Conservation (phyloP, 2,888 invertebrate genomes). For the Plutella xylostella region DNA sequence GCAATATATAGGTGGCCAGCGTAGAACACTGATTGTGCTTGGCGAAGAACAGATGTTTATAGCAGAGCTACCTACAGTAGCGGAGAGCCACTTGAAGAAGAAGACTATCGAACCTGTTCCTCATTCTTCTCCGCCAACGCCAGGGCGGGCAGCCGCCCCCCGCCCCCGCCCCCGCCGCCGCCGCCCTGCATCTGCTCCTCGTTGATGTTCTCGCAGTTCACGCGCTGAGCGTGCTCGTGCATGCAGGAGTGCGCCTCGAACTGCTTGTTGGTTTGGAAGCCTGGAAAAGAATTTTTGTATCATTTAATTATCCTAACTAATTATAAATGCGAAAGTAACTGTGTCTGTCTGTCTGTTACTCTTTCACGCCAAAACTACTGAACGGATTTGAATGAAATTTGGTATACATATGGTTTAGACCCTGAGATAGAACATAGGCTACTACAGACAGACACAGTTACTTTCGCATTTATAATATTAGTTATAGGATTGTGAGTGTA, state of each 20-base stretch:
- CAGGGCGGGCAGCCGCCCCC: too few species aligned
- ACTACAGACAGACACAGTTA: too few species aligned
- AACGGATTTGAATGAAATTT: too few species aligned
- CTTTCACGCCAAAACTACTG: too few species aligned
- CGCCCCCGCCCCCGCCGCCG: background rate
- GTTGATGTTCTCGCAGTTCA: background rate
- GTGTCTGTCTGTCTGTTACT: too few species aligned
- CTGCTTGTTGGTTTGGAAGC: conserved; percentile 34
- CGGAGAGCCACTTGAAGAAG: background rate
- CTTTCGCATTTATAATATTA: too few species aligned
- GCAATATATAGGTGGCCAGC: background rate
- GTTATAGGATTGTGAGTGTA: too few species aligned
- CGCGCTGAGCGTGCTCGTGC: background rate
- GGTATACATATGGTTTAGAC: too few species aligned
- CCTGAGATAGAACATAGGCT: too few species aligned
- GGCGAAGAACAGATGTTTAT: background rate
- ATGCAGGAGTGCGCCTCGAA: conserved; percentile 37
- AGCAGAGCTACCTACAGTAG: background rate
- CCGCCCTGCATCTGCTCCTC: background rate
- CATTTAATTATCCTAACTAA: background rate
- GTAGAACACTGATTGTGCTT: background rate
- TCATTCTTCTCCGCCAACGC: background rate
- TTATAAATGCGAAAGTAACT: too few species aligned
- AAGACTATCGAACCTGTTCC: background rate
- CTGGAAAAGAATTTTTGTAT: too few species aligned